A percentile compares a stretch with the other conserved stretches of the same genome.
phyloP scores from a whole-genome alignment of 2,888 invertebrate species.

The Melipona bicolor region DNA sequence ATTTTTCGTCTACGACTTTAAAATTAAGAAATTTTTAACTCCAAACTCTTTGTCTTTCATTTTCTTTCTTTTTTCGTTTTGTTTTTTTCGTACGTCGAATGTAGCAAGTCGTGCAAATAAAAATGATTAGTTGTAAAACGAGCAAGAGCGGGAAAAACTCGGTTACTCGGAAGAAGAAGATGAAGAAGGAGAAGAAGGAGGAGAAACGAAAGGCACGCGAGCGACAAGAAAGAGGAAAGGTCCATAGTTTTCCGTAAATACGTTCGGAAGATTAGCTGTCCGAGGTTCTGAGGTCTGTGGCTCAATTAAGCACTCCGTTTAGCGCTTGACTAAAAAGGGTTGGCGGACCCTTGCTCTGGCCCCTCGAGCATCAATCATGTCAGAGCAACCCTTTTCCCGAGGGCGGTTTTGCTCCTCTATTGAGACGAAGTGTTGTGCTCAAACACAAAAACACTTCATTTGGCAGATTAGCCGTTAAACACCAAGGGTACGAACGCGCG shows the following conservation, averaged over 20 bases:
- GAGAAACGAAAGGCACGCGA: background rate
- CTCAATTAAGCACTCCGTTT: conserved; percentile 83
- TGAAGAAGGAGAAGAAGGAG: background rate
- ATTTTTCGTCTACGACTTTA: too few relatives aligned
- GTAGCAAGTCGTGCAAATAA: background rate
- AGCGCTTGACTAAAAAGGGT: conserved; percentile 82
- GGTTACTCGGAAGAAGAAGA: background rate
- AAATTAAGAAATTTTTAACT: too few relatives aligned
- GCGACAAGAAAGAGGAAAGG: conserved; percentile 37
- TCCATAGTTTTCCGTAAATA: conserved; percentile 67
- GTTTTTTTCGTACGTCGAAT: too few relatives aligned
- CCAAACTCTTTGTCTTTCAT: too few relatives aligned
- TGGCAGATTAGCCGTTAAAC: conserved; percentile 84
- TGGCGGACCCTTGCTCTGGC: conserved; percentile 69
- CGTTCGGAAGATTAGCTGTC: conserved; percentile 82
- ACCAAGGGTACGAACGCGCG: conserved; percentile 74
- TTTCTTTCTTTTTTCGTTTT: too few relatives aligned
- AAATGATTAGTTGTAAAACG: background rate
- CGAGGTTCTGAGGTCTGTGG: conserved; percentile 82
- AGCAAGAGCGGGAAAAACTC: too few relatives aligned
- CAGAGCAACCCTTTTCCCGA: conserved; percentile 83
- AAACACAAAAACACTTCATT: conserved; percentile 85
- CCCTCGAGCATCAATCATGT: conserved; percentile 84
- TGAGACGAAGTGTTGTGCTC: conserved; percentile 84
- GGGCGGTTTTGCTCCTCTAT: conserved; percentile 82